phyloP scores from a whole-genome alignment of 2,113 vertebrate species.

The Phodopus roborovskii region DNA sequence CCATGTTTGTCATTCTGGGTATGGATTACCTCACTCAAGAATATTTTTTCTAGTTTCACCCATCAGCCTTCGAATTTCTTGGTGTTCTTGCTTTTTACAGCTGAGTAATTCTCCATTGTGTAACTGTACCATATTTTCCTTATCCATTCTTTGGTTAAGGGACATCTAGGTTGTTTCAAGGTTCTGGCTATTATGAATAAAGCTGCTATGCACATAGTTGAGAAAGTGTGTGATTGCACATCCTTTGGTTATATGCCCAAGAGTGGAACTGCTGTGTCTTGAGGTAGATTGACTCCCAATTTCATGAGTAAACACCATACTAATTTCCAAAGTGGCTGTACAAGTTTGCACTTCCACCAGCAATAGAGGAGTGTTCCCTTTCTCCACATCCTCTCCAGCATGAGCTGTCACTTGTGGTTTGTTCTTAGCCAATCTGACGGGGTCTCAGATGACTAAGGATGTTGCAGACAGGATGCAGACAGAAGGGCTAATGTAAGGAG shows the following conservation, averaged over 20 bases:
- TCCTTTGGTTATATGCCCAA: neutral
- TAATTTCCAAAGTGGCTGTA: neutral
- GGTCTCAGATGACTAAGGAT: neutral
- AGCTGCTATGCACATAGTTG: neutral
- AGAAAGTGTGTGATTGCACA: neutral
- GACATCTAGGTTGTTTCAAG: neutral
- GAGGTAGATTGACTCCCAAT: neutral
- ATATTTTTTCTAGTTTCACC: neutral
- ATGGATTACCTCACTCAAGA: neutral
- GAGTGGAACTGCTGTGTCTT: neutral
- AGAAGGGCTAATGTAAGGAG: neutral
- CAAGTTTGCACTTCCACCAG: neutral
- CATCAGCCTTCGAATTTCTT: neutral
- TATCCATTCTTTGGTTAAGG: neutral
- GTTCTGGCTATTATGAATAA: neutral
- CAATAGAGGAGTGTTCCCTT: neutral
- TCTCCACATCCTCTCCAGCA: neutral
- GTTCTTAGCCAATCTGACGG: neutral
- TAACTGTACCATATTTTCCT: neutral
- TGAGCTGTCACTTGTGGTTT: neutral
- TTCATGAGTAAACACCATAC: neutral
- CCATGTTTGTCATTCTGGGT: neutral
- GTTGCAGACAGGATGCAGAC: neutral
- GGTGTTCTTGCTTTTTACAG: neutral
- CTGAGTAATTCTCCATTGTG: neutral